Evolutionary conservation across 2,113 vertebrate genomes (phyloP).

Genomic region (Lucifuga dentata): DNA sequence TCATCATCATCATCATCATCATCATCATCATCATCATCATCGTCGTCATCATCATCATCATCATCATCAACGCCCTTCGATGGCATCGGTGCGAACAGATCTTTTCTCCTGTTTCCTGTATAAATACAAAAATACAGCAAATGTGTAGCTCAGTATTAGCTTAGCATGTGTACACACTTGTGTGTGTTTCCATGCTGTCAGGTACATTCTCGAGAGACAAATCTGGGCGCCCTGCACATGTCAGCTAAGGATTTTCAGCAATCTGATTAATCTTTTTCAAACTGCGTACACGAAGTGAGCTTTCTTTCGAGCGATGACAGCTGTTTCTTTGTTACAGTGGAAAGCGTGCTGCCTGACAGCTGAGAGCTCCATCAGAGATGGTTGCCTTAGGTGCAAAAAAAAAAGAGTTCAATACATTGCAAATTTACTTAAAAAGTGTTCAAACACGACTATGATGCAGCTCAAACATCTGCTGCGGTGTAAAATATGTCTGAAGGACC

Average conservation of each 20-base stretch:
- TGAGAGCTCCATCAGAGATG: constrained; percentile 13
- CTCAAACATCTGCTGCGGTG: constrained; percentile 47
- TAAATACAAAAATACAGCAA: not conserved
- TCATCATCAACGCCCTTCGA: no score
- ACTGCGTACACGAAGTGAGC: constrained; percentile 25
- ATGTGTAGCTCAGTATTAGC: constrained; percentile 1
- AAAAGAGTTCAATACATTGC: constrained; percentile 50
- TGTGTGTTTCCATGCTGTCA: constrained; percentile 37
- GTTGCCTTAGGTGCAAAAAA: constrained; percentile 43
- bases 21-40: constrained; percentile 14
- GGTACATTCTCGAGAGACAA: constrained; percentile 32
- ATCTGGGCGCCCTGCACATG: not conserved
- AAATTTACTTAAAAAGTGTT: constrained; percentile 46
- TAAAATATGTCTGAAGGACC: constrained; percentile 11
- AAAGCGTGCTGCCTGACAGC: constrained; percentile 25
- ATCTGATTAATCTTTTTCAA: constrained; percentile 35
- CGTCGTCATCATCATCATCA: no score
- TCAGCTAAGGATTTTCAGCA: constrained; percentile 23
- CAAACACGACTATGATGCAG: constrained; percentile 36
- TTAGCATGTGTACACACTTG: not conserved
- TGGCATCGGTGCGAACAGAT: constrained; percentile 30
- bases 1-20: constrained; percentile 5
- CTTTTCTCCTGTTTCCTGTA: constrained; percentile 11
- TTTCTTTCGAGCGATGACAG: constrained; percentile 46
- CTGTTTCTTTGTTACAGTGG: constrained; percentile 54